phyloP scores from a whole-genome alignment of 2,888 invertebrate species.

The Drosophila subquinaria region DNA sequence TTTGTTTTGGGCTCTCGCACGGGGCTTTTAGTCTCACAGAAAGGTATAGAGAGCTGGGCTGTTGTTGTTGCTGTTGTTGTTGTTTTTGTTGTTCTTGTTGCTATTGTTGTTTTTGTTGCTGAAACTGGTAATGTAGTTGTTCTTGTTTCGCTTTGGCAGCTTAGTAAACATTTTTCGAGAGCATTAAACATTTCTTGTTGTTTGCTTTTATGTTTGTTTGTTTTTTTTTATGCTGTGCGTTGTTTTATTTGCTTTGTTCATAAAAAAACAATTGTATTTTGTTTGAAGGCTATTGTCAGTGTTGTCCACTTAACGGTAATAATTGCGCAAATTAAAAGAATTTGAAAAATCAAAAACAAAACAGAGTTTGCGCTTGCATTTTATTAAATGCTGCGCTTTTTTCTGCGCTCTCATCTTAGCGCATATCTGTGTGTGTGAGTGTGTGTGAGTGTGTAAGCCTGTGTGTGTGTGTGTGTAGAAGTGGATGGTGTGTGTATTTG shows the following conservation, averaged over 20 bases:
- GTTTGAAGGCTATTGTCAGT: constrained; percentile 43
- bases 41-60: constrained; percentile 46
- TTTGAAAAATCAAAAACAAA: constrained; percentile 26
- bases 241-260: constrained; percentile 12
- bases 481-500: constrained; percentile 6
- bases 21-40: constrained; percentile 48
- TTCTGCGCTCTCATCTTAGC: constrained; percentile 1
- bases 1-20: constrained; percentile 55
- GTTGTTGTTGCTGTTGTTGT: constrained; percentile 23
- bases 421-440: constrained; percentile 1
- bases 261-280: constrained; percentile 3
- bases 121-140: constrained; percentile 24
- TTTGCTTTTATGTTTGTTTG: background rate
- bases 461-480: constrained; percentile 10
- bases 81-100: constrained; percentile 19
- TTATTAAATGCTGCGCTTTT: constrained; percentile 6
- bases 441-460: background rate
- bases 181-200: constrained; percentile 24
- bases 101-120: constrained; percentile 27
- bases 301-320: constrained; percentile 24
- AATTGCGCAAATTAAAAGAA: constrained; percentile 34
- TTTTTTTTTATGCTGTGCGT: constrained; percentile 16
- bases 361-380: constrained; percentile 8
- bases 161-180: constrained; percentile 20
- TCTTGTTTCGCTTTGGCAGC: constrained; percentile 17